These are phyloP conservation scores for Amphibalanus amphitrite DNA, from an alignment of 1,140 invertebrate species.

Conservation along the genomic window DNA sequence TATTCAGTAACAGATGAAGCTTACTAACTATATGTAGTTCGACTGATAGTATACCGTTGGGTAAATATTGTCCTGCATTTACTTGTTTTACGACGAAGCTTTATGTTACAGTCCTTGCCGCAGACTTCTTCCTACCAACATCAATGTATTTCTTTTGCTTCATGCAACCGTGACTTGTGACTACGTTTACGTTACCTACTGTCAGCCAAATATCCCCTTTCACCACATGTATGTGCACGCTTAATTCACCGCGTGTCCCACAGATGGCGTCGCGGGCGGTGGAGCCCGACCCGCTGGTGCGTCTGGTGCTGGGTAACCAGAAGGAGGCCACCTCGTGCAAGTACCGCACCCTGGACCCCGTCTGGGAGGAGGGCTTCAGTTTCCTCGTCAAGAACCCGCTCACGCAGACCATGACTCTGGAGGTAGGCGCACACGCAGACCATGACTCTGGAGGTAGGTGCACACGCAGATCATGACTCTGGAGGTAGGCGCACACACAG, in stretches of 20 bases:
- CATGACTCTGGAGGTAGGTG: not conserved
- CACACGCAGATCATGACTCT: not conserved
- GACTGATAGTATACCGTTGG: no score
- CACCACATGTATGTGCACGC: no score
- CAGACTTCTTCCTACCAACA: no score
- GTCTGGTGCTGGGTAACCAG: slow-evolving; percentile 16
- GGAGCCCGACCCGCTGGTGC: slow-evolving; percentile 17
- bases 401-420: slow-evolving; percentile 58
- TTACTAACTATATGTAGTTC: no score
- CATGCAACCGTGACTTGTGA: no score
- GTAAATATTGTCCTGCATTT: no score
- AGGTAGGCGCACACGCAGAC: slow-evolving; percentile 30
- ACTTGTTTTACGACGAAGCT: no score
- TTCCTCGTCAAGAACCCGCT: slow-evolving; percentile 80
- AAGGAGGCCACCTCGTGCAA: slow-evolving; percentile 12
- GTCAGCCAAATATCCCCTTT: no score
- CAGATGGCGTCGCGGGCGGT: slow-evolving; percentile 9
- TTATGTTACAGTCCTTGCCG: no score
- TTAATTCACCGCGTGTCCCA: not conserved
- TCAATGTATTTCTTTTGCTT: no score
- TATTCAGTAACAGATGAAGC: no score
- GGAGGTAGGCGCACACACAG: slow-evolving; percentile 31
- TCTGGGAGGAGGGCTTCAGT: slow-evolving; percentile 55
- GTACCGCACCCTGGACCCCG: slow-evolving; percentile 31
- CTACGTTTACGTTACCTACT: no score